phyloP scores from a whole-genome alignment of 2,888 invertebrate genomes.

The Buathra laborator region DNA sequence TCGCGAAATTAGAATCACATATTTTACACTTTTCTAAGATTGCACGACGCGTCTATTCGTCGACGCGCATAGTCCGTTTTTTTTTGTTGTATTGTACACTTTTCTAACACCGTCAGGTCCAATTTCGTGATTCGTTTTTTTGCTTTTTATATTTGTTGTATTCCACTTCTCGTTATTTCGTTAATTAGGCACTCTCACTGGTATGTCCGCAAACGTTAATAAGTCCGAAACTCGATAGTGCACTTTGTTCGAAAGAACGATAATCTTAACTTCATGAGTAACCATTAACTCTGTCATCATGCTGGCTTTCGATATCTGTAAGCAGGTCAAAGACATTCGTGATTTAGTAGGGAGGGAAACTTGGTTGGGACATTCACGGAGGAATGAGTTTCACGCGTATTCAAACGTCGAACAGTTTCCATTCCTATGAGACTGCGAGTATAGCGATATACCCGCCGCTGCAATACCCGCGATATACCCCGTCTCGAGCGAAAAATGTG shows the following conservation, averaged over 20 bases:
- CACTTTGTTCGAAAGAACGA: slow-evolving; percentile 58
- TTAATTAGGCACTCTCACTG: slow-evolving; percentile 68
- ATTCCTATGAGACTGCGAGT: slow-evolving; percentile 61
- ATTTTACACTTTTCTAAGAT: slow-evolving; percentile 33
- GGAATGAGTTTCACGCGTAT: slow-evolving; percentile 38
- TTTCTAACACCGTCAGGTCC: slow-evolving; percentile 55
- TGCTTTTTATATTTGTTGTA: neutral
- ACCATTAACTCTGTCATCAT: slow-evolving; percentile 71
- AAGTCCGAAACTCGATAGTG: slow-evolving; percentile 54
- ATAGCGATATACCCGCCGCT: neutral
- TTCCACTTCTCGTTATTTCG: slow-evolving; percentile 46
- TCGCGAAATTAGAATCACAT: slow-evolving; percentile 29
- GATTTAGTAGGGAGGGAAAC: slow-evolving; percentile 31
- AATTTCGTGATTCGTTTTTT: slow-evolving; percentile 41
- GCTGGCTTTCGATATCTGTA: slow-evolving; percentile 80
- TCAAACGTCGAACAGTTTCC: slow-evolving; percentile 75
- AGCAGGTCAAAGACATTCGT: slow-evolving; percentile 74
- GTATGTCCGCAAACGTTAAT: slow-evolving; percentile 54
- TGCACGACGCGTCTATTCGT: slow-evolving; percentile 1
- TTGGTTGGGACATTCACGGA: slow-evolving; percentile 2
- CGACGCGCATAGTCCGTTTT: slow-evolving; percentile 13
- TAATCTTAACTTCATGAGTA: slow-evolving; percentile 53
- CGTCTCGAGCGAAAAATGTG: neutral
- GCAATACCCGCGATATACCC: neutral
- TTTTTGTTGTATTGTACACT: slow-evolving; percentile 44